phyloP scores from a whole-genome alignment of 2,888 invertebrate species.

The Lithosia quadra region DNA sequence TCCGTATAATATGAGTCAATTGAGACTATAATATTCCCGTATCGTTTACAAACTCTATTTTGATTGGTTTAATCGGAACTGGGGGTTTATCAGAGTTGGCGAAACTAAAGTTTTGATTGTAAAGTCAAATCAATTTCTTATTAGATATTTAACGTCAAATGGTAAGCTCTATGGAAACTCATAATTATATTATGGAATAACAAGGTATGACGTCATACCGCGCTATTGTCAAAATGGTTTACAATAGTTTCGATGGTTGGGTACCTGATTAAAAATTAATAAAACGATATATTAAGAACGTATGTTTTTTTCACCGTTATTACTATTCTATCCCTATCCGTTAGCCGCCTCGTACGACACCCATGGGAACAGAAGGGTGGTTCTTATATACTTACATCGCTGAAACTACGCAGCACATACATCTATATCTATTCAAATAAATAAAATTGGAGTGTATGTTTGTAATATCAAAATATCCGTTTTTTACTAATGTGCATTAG shows the following conservation, averaged over 20 bases:
- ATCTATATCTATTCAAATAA: background rate
- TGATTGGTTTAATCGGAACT: background rate
- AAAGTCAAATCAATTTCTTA: background rate
- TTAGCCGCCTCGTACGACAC: background rate
- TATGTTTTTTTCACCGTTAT: no score
- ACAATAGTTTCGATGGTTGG: no score
- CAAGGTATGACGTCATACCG: background rate
- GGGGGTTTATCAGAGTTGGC: no score
- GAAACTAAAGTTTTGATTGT: no score
- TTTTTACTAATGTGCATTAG: no score
- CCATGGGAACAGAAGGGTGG: background rate
- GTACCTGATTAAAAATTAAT: background rate
- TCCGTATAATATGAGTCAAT: background rate
- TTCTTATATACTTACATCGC: background rate
- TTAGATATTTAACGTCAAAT: background rate
- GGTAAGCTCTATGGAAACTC: background rate
- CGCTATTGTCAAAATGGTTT: no score
- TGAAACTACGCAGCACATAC: background rate
- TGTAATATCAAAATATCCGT: no score
- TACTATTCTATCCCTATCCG: no score
- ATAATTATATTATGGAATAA: background rate
- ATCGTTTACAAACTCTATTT: background rate
- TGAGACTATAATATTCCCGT: constrained; percentile 7
- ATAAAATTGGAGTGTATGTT: background rate
- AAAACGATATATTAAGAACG: no score